Percentiles rank a stretch among this genome's conserved stretches.
These are phyloP conservation scores for Macquaria australasica DNA, from an alignment of 2,113 vertebrate species.

Conservation along the genomic window DNA sequence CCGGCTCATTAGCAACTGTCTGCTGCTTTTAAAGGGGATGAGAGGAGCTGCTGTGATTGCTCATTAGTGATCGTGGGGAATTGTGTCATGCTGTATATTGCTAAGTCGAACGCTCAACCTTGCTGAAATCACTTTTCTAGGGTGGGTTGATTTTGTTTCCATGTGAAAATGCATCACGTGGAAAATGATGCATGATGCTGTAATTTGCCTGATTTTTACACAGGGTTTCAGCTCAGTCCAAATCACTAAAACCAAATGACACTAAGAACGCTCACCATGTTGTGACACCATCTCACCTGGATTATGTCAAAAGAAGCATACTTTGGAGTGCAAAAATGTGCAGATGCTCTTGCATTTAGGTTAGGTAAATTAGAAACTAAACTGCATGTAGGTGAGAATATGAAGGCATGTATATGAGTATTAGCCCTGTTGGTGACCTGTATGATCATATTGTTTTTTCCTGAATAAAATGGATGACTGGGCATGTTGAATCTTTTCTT, in stretches of 20 bases:
- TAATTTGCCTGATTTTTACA: background rate
- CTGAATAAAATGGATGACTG: background rate
- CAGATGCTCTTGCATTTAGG: background rate
- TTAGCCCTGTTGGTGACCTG: background rate
- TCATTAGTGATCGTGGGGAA: slow-evolving; percentile 51
- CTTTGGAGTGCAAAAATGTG: background rate
- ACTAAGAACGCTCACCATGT: background rate
- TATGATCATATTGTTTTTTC: background rate
- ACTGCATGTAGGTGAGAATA: background rate
- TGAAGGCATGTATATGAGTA: background rate
- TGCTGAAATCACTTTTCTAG: slow-evolving; percentile 15
- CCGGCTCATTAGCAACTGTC: slow-evolving; percentile 50
- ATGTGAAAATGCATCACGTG: background rate
- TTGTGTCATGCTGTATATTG: slow-evolving; percentile 16
- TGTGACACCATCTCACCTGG: slow-evolving; percentile 1
- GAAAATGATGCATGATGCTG: no score
- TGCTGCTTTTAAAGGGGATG: slow-evolving; percentile 49
- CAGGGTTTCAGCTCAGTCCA: background rate
- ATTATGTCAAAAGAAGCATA: slow-evolving; percentile 1
- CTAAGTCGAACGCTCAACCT: slow-evolving; percentile 21
- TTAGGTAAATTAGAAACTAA: background rate
- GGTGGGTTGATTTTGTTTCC: background rate
- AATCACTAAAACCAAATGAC: background rate
- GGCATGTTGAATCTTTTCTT: background rate
- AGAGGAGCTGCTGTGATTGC: slow-evolving; percentile 54